These are phyloP conservation scores for Pardosa pseudoannulata DNA, from an alignment of 2,888 invertebrate species.

Conservation along the genomic window DNA sequence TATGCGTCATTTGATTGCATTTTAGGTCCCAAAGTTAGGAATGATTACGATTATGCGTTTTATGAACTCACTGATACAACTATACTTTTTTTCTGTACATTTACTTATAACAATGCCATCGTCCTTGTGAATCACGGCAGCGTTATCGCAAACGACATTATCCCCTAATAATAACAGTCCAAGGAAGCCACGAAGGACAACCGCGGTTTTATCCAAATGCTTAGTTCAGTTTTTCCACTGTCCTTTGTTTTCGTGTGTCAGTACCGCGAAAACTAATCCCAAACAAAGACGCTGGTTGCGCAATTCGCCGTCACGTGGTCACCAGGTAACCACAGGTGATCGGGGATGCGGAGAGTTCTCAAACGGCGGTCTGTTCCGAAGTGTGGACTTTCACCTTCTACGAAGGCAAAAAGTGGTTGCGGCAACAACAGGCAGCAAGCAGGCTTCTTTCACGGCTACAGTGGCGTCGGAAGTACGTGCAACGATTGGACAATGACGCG, in stretches of 20 bases:
- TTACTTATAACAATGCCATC: neutral
- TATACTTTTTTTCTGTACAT: neutral
- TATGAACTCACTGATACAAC: too few species aligned
- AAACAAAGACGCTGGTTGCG: slow-evolving; percentile 33
- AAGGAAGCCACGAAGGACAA: slow-evolving; percentile 60
- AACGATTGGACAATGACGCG: slow-evolving; percentile 20
- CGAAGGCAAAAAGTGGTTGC: slow-evolving; percentile 29
- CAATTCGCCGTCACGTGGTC: slow-evolving; percentile 27
- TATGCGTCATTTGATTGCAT: too few species aligned
- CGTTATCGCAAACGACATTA: neutral
- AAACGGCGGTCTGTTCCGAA: neutral
- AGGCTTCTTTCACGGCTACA: slow-evolving; percentile 1
- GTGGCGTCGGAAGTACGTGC: slow-evolving; percentile 43
- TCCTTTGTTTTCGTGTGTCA: slow-evolving; percentile 23
- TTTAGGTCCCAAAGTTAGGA: too few species aligned
- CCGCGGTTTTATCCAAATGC: slow-evolving; percentile 27
- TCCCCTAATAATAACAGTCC: neutral
- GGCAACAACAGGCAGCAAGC: neutral
- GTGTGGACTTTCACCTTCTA: slow-evolving; percentile 46
- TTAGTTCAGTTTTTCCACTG: slow-evolving; percentile 13
- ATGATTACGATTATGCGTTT: too few species aligned
- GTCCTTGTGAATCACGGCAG: slow-evolving; percentile 11
- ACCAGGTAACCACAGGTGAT: slow-evolving; percentile 41
- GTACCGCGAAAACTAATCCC: slow-evolving; percentile 44
- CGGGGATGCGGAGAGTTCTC: slow-evolving; percentile 1